A percentile compares a stretch with the other conserved stretches of the same genome.
Conservation (phyloP, 1,140 invertebrate genomes). For the Hylyphantes graminicola region DNA sequence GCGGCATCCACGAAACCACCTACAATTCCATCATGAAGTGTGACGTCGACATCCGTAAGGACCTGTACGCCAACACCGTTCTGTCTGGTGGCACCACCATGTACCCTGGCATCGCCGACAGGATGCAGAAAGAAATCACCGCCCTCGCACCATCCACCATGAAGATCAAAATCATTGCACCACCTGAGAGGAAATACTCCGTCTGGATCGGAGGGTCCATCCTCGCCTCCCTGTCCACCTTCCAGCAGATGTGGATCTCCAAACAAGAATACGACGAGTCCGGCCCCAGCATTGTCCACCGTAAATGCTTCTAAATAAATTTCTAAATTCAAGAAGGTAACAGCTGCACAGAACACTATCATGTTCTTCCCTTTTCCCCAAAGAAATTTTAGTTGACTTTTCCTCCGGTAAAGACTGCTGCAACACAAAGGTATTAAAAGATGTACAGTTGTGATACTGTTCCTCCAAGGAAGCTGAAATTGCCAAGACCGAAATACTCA, state of each 20-base stretch:
- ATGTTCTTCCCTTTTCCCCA: constrained; percentile 48
- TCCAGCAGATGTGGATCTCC: constrained; percentile 76
- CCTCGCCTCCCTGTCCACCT: constrained; percentile 74
- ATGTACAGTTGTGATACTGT: constrained; percentile 50
- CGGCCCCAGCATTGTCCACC: constrained; percentile 69
- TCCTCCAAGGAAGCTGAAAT: constrained; percentile 2
- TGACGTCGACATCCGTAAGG: constrained; percentile 69
- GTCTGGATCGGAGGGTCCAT: constrained; percentile 75
- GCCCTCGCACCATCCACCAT: constrained; percentile 72
- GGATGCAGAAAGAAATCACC: constrained; percentile 72
- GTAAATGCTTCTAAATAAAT: constrained; percentile 68
- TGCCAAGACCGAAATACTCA: constrained; percentile 39
- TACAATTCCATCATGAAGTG: constrained; percentile 76
- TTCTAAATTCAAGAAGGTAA: constrained; percentile 33
- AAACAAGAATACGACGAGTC: constrained; percentile 71
- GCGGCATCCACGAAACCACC: constrained; percentile 83
- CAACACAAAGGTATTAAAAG: constrained; percentile 43
- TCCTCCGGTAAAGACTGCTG: constrained; percentile 50
- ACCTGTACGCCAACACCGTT: constrained; percentile 84
- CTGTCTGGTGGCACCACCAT: constrained; percentile 89
- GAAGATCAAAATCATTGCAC: constrained; percentile 76
- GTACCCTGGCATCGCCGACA: constrained; percentile 79
- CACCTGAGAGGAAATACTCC: constrained; percentile 73
- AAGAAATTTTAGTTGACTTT: constrained; percentile 58
- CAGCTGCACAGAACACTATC: constrained; percentile 50